Conservation (phyloP, 2,113 vertebrate genomes). For the Prolemur simus region DNA sequence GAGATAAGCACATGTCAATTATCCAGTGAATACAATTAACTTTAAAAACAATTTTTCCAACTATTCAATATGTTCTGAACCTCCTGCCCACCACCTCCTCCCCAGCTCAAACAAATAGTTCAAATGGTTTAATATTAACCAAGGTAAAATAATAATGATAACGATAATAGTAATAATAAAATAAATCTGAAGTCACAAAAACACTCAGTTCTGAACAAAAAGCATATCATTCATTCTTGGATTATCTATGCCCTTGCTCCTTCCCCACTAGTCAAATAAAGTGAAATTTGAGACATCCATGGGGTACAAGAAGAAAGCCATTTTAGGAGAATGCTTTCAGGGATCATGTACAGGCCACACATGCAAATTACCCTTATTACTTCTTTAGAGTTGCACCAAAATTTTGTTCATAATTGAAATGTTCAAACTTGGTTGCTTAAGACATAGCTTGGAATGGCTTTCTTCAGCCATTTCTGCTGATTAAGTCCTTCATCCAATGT, state of each 20-base stretch:
- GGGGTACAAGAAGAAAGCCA: neutral
- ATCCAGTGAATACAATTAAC: neutral
- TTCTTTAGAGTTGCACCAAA: neutral
- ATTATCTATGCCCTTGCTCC: neutral
- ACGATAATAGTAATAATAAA: neutral
- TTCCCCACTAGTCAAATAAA: neutral
- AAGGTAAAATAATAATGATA: neutral
- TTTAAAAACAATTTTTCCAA: neutral
- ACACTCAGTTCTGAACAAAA: neutral
- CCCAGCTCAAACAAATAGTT: neutral
- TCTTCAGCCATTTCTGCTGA: neutral
- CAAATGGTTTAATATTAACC: neutral
- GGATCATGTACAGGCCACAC: neutral
- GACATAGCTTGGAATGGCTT: neutral
- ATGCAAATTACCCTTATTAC: neutral
- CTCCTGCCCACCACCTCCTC: neutral
- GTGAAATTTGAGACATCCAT: neutral
- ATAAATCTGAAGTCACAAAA: neutral
- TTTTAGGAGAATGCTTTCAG: neutral
- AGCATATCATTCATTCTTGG: neutral
- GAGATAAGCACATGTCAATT: neutral
- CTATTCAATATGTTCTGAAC: neutral
- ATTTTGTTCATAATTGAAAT: neutral
- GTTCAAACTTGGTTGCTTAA: neutral
- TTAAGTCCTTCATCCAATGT: neutral